Conservation (phyloP, 2,113 vertebrate genomes). For the Notiomystis cincta region DNA sequence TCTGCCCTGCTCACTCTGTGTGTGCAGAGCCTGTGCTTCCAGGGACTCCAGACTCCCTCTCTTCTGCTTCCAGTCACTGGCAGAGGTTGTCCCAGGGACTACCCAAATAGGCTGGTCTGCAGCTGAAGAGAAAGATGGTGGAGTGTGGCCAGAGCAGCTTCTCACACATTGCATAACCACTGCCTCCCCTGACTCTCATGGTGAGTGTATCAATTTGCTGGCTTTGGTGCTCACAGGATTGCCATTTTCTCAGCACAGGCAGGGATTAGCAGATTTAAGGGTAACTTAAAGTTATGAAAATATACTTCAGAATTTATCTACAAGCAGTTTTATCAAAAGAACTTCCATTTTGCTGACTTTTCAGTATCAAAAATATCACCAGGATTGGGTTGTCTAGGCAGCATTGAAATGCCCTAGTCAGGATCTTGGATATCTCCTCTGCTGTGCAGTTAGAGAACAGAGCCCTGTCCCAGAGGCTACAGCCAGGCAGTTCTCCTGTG, state of each 20-base stretch:
- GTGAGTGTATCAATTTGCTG: neutral
- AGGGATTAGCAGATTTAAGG: neutral
- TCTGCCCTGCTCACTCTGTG: fast-evolving
- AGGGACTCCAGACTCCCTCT: neutral
- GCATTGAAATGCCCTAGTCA: neutral
- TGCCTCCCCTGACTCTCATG: neutral
- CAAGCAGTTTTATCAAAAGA: neutral
- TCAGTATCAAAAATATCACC: neutral
- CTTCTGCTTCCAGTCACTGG: neutral
- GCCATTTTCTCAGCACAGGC: neutral
- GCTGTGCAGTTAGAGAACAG: neutral
- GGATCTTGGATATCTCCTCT: neutral
- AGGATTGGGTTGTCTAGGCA: neutral
- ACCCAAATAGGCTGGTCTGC: neutral
- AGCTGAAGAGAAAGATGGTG: neutral
- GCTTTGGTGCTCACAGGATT: neutral
- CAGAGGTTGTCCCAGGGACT: neutral
- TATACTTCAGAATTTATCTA: neutral
- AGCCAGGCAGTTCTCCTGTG: neutral
- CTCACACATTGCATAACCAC: fast-evolving
- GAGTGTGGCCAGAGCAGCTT: neutral
- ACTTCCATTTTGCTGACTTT: neutral
- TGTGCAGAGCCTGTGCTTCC: neutral
- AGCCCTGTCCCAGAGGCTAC: neutral
- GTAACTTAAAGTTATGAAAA: neutral